Evolutionary conservation across 2,797 vertebrate genomes (phyloP).

Genomic region (Petrocephalus sullivani): DNA sequence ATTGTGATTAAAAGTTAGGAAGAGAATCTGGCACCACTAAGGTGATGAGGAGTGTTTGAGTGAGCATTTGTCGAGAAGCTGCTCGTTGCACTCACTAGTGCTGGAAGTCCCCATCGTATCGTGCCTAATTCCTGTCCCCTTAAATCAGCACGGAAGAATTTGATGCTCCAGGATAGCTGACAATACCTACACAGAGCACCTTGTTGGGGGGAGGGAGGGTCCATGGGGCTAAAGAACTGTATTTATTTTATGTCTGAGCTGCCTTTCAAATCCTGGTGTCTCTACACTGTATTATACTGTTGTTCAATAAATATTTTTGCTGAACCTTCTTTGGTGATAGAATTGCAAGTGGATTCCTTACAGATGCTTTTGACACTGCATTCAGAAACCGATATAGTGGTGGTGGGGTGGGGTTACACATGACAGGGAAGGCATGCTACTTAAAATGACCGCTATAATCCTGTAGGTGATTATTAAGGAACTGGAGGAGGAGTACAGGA

Average conservation of each 20-base stretch:
- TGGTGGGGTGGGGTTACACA: not conserved
- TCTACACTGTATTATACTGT: not conserved
- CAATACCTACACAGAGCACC: not conserved
- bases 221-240: not conserved
- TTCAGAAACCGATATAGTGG: too few species aligned
- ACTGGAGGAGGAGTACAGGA: slow-evolving; percentile 77
- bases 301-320: not conserved
- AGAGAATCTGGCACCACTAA: not conserved
- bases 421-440: not conserved
- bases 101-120: not conserved
- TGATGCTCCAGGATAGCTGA: not conserved
- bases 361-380: too few species aligned
- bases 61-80: not conserved
- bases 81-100: not conserved
- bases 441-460: not conserved
- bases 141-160: not conserved
- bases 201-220: not conserved
- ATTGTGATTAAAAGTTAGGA: not conserved
- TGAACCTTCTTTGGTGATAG: not conserved
- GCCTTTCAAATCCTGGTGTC: not conserved
- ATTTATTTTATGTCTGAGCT: not conserved
- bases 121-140: not conserved
- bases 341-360: not conserved
- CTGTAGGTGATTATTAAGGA: slow-evolving; percentile 72
- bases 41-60: not conserved